These are phyloP conservation scores for Brachionus rotundiformis DNA, from an alignment of 1,140 invertebrate species.

Conservation along the genomic window DNA sequence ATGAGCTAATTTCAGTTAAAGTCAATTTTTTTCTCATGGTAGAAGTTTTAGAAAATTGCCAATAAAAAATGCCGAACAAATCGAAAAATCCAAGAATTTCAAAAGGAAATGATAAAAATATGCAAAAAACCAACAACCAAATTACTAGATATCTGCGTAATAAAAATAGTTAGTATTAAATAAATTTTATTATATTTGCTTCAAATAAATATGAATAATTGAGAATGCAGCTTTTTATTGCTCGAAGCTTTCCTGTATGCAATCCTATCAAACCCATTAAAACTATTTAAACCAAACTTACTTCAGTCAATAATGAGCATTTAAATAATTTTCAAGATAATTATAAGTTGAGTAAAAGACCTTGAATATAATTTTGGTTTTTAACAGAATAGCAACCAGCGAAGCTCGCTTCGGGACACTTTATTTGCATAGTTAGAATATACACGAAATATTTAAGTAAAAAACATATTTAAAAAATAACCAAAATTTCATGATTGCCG, in stretches of 20 bases:
- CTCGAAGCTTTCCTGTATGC: not conserved
- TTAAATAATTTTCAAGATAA: not conserved
- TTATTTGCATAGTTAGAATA: not conserved
- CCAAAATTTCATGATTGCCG: not conserved
- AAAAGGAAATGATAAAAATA: not conserved
- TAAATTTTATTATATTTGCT: not conserved
- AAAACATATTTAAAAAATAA: slow-evolving; percentile 11
- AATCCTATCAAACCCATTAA: not conserved
- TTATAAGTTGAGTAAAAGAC: not conserved
- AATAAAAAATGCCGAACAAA: not conserved
- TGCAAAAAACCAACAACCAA: not conserved
- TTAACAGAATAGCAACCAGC: slow-evolving; percentile 1
- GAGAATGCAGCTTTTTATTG: not conserved
- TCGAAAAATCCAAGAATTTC: not conserved
- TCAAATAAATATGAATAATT: not conserved
- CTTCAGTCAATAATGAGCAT: not conserved
- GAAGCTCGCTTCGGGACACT: not conserved
- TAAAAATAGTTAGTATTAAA: not conserved
- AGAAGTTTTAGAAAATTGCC: no score
- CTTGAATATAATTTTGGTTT: not conserved
- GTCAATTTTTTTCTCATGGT: no score
- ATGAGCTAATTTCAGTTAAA: no score
- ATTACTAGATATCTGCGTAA: not conserved
- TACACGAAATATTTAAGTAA: not conserved
- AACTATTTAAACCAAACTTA: not conserved